Conservation (phyloP, 2,888 invertebrate genomes). For the Chymomyza procnemis region DNA sequence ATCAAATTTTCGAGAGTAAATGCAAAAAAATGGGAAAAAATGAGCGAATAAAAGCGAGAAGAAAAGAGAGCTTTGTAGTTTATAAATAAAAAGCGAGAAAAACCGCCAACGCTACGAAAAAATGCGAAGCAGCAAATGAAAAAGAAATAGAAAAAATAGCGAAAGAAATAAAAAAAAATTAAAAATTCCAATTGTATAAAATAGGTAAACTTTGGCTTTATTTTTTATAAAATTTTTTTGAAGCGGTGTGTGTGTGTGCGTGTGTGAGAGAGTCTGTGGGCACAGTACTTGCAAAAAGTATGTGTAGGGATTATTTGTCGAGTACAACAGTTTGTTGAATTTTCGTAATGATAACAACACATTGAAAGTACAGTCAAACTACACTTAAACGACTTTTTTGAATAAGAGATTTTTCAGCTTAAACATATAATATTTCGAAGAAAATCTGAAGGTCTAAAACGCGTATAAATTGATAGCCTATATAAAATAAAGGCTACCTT, state of each 20-base stretch:
- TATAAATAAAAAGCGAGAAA: background rate
- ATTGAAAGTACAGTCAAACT: too few relatives aligned
- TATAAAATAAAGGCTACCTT: too few relatives aligned
- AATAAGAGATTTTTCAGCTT: too few relatives aligned
- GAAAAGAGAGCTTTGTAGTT: too few relatives aligned
- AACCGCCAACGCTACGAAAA: background rate
- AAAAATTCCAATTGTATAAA: slow-evolving; percentile 37
- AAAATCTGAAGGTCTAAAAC: too few relatives aligned
- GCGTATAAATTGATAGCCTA: too few relatives aligned
- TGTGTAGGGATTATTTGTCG: too few relatives aligned
- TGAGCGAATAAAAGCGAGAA: too few relatives aligned
- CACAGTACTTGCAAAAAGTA: background rate
- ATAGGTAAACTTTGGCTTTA: slow-evolving; percentile 34
- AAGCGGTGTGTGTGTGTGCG: slow-evolving; percentile 17
- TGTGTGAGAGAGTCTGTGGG: slow-evolving; percentile 9
- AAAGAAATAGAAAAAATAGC: slow-evolving; percentile 12
- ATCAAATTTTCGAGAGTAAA: background rate
- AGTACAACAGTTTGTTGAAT: too few relatives aligned
- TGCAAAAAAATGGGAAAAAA: background rate
- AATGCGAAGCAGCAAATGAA: background rate
- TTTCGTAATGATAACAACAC: too few relatives aligned
- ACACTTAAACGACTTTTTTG: too few relatives aligned
- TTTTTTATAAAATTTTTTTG: slow-evolving; percentile 47
- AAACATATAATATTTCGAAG: too few relatives aligned
- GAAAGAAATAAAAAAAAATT: slow-evolving; percentile 29